Evolutionary conservation across 2,797 vertebrate species (phyloP).

Genomic region (Ptychadena robeensis): DNA sequence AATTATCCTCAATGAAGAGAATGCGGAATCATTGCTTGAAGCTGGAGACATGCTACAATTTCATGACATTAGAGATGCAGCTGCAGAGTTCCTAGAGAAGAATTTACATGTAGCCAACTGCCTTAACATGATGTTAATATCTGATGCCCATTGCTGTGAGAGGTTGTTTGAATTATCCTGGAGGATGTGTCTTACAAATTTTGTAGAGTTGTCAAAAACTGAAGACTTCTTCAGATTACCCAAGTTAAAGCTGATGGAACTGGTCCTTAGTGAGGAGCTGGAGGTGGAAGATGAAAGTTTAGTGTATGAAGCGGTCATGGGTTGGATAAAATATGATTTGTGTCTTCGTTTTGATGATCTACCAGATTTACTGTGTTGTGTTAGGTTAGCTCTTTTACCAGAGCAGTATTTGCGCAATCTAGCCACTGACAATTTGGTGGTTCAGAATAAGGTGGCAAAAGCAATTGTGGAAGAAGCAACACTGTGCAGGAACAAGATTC

Average conservation of each 20-base stretch:
- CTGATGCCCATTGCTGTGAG: slow-evolving; percentile 83
- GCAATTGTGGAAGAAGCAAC: slow-evolving; percentile 85
- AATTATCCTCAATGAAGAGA: slow-evolving; percentile 86
- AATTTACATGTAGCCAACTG: slow-evolving; percentile 86
- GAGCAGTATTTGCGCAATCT: slow-evolving; percentile 82
- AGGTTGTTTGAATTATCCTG: slow-evolving; percentile 83
- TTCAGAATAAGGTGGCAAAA: slow-evolving; percentile 81
- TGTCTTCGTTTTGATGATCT: slow-evolving; percentile 76
- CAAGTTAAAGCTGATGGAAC: slow-evolving; percentile 81
- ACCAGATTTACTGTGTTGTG: slow-evolving; percentile 80
- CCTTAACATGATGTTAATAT: slow-evolving; percentile 87
- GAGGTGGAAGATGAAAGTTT: slow-evolving; percentile 86
- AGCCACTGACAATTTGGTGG: slow-evolving; percentile 81
- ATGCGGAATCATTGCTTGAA: slow-evolving; percentile 84
- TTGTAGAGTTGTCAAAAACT: slow-evolving; percentile 78
- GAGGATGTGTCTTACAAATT: slow-evolving; percentile 84
- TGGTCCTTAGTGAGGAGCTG: slow-evolving; percentile 84
- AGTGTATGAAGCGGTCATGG: slow-evolving; percentile 84
- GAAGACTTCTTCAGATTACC: slow-evolving; percentile 85
- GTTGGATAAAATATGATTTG: slow-evolving; percentile 84
- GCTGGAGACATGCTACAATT: slow-evolving; percentile 88
- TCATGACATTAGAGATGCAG: slow-evolving; percentile 83
- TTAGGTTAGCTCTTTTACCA: slow-evolving; percentile 81
- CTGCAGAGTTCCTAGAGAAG: slow-evolving; percentile 84
- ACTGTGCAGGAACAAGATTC: slow-evolving; percentile 83